These are phyloP conservation scores for Ectropis crepuscularia DNA, from an alignment of 2,888 invertebrate species.

Conservation along the genomic window DNA sequence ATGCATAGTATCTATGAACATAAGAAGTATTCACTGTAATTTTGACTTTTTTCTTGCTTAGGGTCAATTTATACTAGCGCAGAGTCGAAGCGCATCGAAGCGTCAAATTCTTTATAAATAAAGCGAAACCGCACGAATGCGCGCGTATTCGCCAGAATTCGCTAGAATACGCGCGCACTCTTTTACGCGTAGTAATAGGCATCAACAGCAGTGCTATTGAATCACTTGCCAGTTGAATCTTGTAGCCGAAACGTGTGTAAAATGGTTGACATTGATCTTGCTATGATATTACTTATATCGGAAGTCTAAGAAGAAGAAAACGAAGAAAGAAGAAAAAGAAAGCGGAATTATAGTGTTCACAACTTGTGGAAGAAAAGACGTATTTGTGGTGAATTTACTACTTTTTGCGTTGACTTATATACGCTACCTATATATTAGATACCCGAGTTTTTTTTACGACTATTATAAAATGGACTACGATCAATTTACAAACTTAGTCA, in stretches of 20 bases:
- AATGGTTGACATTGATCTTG: slow-evolving; percentile 27
- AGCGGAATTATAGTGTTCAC: slow-evolving; percentile 22
- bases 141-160: slow-evolving; percentile 7
- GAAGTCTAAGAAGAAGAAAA: slow-evolving; percentile 18
- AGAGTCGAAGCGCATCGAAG: no score
- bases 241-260: slow-evolving; percentile 30
- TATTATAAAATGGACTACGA: slow-evolving; percentile 29
- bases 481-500: slow-evolving; percentile 30
- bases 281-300: slow-evolving; percentile 24
- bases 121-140: slow-evolving; percentile 24
- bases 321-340: slow-evolving; percentile 14
- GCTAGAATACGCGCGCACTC: slow-evolving; percentile 15
- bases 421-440: no score
- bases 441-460: slow-evolving; percentile 24
- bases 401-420: slow-evolving; percentile 24
- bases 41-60: no score
- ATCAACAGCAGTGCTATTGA: slow-evolving; percentile 25
- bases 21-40: no score
- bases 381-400: slow-evolving; percentile 25
- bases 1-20: no score
- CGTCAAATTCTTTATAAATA: slow-evolving; percentile 15
- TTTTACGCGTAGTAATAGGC: slow-evolving; percentile 16
- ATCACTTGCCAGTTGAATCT: slow-evolving; percentile 28
- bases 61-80: not conserved
- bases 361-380: slow-evolving; percentile 30